These are phyloP conservation scores for Pseudocheirus occidentalis DNA, from an alignment of 2,797 vertebrate species.

Conservation along the genomic window DNA sequence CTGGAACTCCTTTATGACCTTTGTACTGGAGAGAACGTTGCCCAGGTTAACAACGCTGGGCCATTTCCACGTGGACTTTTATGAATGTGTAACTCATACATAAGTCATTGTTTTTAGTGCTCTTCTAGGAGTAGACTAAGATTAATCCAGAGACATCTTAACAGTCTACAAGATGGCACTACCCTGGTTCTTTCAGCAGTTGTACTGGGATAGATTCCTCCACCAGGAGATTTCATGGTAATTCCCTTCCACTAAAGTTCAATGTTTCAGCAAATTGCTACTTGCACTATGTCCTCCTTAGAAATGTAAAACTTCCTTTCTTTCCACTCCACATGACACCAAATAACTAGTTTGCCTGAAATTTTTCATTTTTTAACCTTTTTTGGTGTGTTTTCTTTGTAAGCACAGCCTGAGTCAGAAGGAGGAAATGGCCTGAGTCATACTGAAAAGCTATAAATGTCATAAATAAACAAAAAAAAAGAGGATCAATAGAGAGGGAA, in stretches of 20 bases:
- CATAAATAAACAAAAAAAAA: not conserved
- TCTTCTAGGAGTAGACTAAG: not conserved
- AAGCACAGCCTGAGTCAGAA: not conserved
- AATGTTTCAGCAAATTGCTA: not conserved
- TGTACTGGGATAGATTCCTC: not conserved
- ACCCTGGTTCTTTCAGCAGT: not conserved
- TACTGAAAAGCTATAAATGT: not conserved
- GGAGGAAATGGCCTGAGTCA: not conserved
- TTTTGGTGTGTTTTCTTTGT: not conserved
- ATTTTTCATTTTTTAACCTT: not conserved
- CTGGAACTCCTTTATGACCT: slow-evolving; percentile 54
- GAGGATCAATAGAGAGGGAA: not conserved
- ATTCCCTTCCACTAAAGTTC: not conserved
- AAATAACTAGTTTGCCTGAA: not conserved
- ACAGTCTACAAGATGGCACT: not conserved
- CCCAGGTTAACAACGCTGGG: slow-evolving; percentile 4
- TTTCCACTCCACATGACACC: not conserved
- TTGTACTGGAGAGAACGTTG: slow-evolving; percentile 49
- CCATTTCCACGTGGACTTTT: slow-evolving; percentile 10
- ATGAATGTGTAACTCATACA: not conserved
- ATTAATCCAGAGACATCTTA: not conserved
- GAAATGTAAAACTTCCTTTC: not conserved
- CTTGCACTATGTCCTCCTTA: not conserved
- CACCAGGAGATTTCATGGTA: not conserved
- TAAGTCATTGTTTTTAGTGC: slow-evolving; percentile 10